Evolutionary conservation across 1,140 invertebrate species (phyloP), one percentile per base, ranked within the genome.

Genomic region (Ectropis grisescens): DNA sequence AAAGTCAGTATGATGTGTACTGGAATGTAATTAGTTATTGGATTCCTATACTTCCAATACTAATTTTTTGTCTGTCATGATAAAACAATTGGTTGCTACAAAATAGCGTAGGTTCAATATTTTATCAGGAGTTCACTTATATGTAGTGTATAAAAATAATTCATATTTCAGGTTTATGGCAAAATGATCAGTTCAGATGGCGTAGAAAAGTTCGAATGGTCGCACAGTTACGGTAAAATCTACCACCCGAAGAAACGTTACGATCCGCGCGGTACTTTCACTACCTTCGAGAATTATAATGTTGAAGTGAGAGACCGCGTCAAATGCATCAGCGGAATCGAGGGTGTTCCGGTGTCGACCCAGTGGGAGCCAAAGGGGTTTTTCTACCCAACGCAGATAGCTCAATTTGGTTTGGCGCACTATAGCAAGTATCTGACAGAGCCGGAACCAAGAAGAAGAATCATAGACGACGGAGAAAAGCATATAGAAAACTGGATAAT

Each of bases 321-420:
- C 0, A 97, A 98, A 82, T 98, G 95, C 69, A 91, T 99, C 45
- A 96, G 93, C 74, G 96, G 92, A 0, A 89, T 87, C 8, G 92
- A 97, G 65, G 95, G 94, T 37, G 95, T 98, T 4, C 95, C 97
- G 0, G 89, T 98, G 22, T 97, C 95, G 1, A 96, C 91, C 0
- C 97, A 98, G 64, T 99, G 97, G 97, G 92, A 95, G 41, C 91
- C 90, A 12, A 86, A 88, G 28, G 97, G 96, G 0, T 98, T 99
- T 76, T 97, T 91, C 71, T 99, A 99, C 84, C 96, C 97, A 0
- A 98, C 97, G 1, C 98, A 99, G 85, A 98, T 99, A 46, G 96
- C 97, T 2, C 98, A 99, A 74, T 99, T 96, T 78, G 98, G 95
- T 0, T 78, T 99, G 19, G 94, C 96, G 13, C 98, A 99, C 82